Evolutionary conservation across 2,888 invertebrate species (phyloP).

Genomic region (Syrista parreyssii): DNA sequence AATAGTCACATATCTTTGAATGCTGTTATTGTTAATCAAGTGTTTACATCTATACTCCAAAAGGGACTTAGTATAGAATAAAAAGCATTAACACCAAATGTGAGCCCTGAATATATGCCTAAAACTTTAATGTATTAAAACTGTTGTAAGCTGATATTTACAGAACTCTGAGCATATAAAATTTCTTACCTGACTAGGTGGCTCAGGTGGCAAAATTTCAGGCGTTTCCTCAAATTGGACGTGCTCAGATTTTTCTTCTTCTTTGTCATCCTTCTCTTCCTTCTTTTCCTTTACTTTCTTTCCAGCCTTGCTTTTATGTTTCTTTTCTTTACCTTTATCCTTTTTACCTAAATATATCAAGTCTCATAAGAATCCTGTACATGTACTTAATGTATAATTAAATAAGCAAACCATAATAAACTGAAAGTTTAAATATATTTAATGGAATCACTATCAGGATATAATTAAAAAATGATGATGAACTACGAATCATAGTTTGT

Average conservation of each 20-base stretch:
- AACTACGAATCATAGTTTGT: not conserved
- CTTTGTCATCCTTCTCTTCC: slow-evolving; percentile 71
- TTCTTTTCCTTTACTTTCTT: slow-evolving; percentile 67
- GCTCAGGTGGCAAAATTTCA: slow-evolving; percentile 72
- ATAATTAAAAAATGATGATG: too few species aligned
- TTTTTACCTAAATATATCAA: slow-evolving; percentile 44
- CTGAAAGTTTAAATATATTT: not conserved
- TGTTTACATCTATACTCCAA: not conserved
- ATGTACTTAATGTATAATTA: not conserved
- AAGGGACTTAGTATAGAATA: not conserved
- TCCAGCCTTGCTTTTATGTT: slow-evolving; percentile 68
- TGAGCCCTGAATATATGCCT: not conserved
- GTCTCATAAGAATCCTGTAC: not conserved
- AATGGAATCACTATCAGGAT: not conserved
- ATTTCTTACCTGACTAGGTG: slow-evolving; percentile 65
- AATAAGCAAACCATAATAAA: not conserved
- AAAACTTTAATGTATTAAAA: not conserved
- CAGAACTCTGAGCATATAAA: not conserved
- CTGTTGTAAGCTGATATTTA: not conserved
- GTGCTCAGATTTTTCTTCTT: slow-evolving; percentile 74
- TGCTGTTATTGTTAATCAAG: not conserved
- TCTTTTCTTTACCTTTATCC: slow-evolving; percentile 71
- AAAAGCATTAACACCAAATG: not conserved
- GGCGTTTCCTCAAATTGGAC: slow-evolving; percentile 79
- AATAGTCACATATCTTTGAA: not conserved